Evolutionary conservation across 1,140 invertebrate genomes (phyloP).

Genomic region (Ostrea edulis): DNA sequence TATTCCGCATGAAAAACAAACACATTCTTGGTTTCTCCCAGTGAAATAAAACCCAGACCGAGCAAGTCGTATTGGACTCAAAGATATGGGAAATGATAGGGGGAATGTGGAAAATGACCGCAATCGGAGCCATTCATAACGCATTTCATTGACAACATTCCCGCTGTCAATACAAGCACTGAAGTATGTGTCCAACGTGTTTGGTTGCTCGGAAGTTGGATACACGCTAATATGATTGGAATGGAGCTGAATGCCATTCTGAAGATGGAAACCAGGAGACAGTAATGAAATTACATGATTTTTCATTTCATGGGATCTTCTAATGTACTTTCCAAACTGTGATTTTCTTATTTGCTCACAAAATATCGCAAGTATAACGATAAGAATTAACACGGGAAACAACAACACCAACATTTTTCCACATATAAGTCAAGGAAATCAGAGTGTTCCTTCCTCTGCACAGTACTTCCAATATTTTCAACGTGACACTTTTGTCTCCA

Average conservation of each 20-base stretch:
- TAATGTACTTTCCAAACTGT: not conserved
- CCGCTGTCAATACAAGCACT: not conserved
- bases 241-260: not conserved
- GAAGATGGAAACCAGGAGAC: not conserved
- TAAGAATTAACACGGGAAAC: not conserved
- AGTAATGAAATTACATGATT: not conserved
- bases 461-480: not conserved
- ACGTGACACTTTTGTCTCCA: not conserved
- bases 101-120: slow-evolving; percentile 16
- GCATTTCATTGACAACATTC: not conserved
- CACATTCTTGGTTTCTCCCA: slow-evolving; percentile 9
- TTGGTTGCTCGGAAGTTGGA: not conserved
- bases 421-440: not conserved
- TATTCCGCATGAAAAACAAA: slow-evolving; percentile 30
- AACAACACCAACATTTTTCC: not conserved
- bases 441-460: not conserved
- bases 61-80: not conserved
- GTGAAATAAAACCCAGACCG: slow-evolving; percentile 33
- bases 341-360: not conserved
- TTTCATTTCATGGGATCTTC: not conserved
- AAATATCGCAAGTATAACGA: not conserved
- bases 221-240: not conserved
- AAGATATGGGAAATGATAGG: not conserved
- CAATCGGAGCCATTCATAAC: slow-evolving; percentile 29
- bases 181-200: not conserved